Conservation (phyloP, 2,113 vertebrate genomes). For the Cynocephalus volans region DNA sequence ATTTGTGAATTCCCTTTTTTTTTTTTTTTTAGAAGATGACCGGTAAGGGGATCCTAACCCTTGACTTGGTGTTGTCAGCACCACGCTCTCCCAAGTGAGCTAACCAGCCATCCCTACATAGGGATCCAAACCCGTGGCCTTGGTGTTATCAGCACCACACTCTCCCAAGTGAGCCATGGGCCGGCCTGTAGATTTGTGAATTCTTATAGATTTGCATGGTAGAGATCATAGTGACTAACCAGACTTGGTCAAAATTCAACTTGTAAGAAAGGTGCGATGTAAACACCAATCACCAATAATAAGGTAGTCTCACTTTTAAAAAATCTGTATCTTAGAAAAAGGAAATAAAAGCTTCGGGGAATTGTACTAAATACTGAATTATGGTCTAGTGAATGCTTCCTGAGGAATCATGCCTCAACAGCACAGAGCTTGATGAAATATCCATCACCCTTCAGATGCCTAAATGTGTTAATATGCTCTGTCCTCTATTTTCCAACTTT, state of each 20-base stretch:
- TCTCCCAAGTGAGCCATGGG: too few species aligned
- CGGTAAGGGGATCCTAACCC: too few species aligned
- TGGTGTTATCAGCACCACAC: too few species aligned
- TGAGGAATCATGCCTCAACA: not conserved
- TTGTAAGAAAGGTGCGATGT: not conserved
- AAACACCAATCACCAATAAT: constrained; percentile 10
- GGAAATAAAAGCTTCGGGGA: not conserved
- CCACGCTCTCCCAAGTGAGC: too few species aligned
- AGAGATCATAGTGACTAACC: not conserved
- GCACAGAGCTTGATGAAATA: not conserved
- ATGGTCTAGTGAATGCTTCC: not conserved
- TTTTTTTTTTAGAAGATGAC: too few species aligned
- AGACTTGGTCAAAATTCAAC: constrained; percentile 25
- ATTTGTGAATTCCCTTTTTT: not conserved
- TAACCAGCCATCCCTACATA: too few species aligned
- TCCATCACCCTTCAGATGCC: not conserved
- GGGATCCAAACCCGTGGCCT: too few species aligned
- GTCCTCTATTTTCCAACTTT: not conserved
- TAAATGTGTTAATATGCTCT: not conserved
- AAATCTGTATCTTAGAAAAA: not conserved
- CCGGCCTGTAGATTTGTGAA: not conserved
- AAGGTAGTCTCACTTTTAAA: not conserved
- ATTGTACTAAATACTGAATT: not conserved
- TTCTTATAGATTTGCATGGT: not conserved
- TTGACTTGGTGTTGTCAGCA: too few species aligned